A percentile compares a stretch with the other conserved stretches of the same genome.
These are phyloP conservation scores for Brevimyrus niger DNA, from an alignment of 2,113 vertebrate species.

Conservation along the genomic window DNA sequence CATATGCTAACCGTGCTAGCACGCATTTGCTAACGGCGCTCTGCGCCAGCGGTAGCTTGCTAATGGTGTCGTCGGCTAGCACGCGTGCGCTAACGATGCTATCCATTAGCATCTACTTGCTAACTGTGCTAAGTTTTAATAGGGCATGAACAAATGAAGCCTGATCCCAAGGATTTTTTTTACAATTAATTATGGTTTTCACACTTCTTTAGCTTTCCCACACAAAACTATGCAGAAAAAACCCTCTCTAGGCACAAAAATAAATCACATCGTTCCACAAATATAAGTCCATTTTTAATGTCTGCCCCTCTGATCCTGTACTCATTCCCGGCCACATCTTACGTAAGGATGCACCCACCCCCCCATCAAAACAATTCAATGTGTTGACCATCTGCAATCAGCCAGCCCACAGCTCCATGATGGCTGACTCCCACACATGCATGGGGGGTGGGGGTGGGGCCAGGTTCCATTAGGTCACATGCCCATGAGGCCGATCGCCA, in stretches of 20 bases:
- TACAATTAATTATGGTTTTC: background rate
- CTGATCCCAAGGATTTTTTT: background rate
- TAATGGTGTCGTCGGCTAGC: background rate
- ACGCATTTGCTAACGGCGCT: background rate
- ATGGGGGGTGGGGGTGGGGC: background rate
- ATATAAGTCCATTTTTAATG: background rate
- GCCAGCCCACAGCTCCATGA: slow-evolving; percentile 35
- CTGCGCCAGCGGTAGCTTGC: background rate
- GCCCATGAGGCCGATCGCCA: background rate
- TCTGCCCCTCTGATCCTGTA: background rate
- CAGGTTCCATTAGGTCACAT: background rate
- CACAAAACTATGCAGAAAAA: background rate
- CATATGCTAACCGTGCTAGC: background rate
- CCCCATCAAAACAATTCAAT: slow-evolving; percentile 56
- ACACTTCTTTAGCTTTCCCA: background rate
- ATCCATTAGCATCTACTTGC: background rate
- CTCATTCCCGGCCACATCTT: slow-evolving; percentile 22
- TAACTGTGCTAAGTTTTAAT: background rate
- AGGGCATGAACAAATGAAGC: background rate
- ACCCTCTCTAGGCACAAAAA: background rate
- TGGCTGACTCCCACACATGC: slow-evolving; percentile 19
- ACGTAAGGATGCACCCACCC: slow-evolving; percentile 24
- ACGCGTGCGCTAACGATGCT: background rate
- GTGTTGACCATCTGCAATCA: slow-evolving; percentile 60
- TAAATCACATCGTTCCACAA: background rate